Base-by-base conservation (phyloP, 2,888 invertebrate species). In the Chrysopilus asiliformis region DNA sequence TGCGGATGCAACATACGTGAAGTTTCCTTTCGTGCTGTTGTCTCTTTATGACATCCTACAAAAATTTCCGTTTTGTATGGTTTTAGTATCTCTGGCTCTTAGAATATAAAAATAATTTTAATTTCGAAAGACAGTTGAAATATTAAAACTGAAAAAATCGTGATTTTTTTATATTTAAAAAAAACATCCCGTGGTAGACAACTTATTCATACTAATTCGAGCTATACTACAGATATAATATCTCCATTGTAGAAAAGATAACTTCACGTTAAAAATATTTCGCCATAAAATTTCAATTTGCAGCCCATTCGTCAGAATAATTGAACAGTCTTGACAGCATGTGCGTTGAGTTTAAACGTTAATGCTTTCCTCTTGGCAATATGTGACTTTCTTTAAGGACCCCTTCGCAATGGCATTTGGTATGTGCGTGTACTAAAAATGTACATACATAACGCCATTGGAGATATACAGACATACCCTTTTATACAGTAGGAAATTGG, bases 241-340 rank as follows among this genome's bases (percentile, higher is more conserved):
- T 16, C 12, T 16, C 12, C 20, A 25, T 32, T 27, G 26, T 25
- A 20, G 29, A 22, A n/a, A 17, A 19, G 37, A 37, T 37, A n/a
- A n/a, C n/a, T 37, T 37, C 28, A 38, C 28, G 28, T 38, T 32
- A 17, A 32, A 26, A 38, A 38, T 28, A 14, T 32, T 38, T 20
- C 32, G 15, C 32, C 32, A 32, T 38, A 38, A 33, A 38, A 38
- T 38, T 38, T 38, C 38, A 38, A 38, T 38, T 38, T 48, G 46
- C 47, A 48, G 44, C 46, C 47, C 46, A 48, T 48, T 47, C 46
- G 45, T 48, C 47, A 48, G 47, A 48, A 48, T 48, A 48, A 48
- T 48, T 48, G 47, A 48, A 47, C 47, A 48, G 41, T 41, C 43
- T 43, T 44, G 42, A 42, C 42, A 42, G 37, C 32, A 42, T 42